phyloP scores from a whole-genome alignment of 2,888 invertebrate genomes.

The Protonemura montana region DNA sequence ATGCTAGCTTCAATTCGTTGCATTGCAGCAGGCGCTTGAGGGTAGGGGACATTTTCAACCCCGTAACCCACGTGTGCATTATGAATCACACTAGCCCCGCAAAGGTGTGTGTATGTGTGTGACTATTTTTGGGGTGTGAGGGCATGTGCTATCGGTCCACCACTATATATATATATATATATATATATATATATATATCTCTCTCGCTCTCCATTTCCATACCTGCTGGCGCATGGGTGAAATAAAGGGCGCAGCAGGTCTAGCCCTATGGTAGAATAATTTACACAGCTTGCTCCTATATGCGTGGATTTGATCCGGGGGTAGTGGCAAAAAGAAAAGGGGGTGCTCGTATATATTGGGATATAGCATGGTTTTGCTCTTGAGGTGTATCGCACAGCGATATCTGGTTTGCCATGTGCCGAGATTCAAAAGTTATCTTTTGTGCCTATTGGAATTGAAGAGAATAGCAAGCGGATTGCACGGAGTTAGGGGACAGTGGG shows the following conservation, averaged over 20 bases:
- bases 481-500: background rate
- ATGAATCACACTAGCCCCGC: background rate
- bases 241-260: conserved; percentile 23
- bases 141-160: conserved; percentile 4
- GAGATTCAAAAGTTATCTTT: background rate
- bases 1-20: background rate
- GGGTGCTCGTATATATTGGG: background rate
- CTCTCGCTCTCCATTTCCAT: conserved; percentile 22
- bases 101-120: background rate
- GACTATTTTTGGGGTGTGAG: conserved; percentile 27
- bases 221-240: background rate
- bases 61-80: background rate
- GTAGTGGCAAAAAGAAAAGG: conserved; percentile 1
- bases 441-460: conserved; percentile 5
- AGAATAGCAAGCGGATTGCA: background rate
- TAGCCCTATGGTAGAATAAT: background rate
- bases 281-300: background rate
- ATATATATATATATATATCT: too few species aligned
- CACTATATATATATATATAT: too few species aligned
- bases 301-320: background rate
- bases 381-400: background rate
- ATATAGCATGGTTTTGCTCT: background rate
- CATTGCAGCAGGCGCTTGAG: background rate
- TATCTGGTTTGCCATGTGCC: conserved; percentile 3
- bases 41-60: background rate